These are phyloP conservation scores for Pyrochroa serraticornis DNA, from an alignment of 2,888 invertebrate species.

Conservation along the genomic window DNA sequence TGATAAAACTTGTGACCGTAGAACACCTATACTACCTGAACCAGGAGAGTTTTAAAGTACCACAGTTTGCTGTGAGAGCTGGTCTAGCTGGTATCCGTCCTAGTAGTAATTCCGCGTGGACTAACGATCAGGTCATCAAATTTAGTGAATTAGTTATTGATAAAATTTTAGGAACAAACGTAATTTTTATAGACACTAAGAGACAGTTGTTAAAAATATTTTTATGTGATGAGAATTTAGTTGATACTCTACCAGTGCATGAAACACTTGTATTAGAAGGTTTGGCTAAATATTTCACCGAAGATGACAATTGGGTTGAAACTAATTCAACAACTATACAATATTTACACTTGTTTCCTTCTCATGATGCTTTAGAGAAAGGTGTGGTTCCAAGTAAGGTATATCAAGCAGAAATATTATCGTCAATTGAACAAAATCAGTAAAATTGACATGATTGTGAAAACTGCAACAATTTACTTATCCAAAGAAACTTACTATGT, in stretches of 20 bases:
- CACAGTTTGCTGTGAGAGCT: slow-evolving; percentile 14
- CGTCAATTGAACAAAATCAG: no score
- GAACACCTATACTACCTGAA: slow-evolving; percentile 11
- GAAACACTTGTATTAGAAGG: slow-evolving; percentile 8
- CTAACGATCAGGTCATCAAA: slow-evolving; percentile 2
- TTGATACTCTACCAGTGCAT: slow-evolving; percentile 1
- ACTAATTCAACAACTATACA: not conserved
- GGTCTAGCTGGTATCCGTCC: slow-evolving; percentile 13
- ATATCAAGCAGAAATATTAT: not conserved
- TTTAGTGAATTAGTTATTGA: slow-evolving; percentile 5
- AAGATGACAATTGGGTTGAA: not conserved
- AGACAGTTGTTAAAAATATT: slow-evolving; percentile 9
- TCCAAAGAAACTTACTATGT: no score
- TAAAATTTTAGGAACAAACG: slow-evolving; percentile 1
- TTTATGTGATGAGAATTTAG: not conserved
- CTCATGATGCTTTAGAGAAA: not conserved
- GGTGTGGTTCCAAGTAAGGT: not conserved
- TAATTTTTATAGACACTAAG: not conserved
- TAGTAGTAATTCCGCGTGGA: slow-evolving; percentile 1
- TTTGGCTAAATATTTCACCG: slow-evolving; percentile 1
- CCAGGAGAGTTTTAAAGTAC: slow-evolving; percentile 1
- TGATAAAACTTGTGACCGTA: not conserved
- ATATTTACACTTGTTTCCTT: slow-evolving; percentile 16
- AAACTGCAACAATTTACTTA: no score
- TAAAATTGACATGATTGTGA: no score